Percentiles rank a stretch among this genome's conserved stretches.
These are phyloP conservation scores for Ochropleura plecta DNA, from an alignment of 2,888 invertebrate genomes.

Conservation along the genomic window DNA sequence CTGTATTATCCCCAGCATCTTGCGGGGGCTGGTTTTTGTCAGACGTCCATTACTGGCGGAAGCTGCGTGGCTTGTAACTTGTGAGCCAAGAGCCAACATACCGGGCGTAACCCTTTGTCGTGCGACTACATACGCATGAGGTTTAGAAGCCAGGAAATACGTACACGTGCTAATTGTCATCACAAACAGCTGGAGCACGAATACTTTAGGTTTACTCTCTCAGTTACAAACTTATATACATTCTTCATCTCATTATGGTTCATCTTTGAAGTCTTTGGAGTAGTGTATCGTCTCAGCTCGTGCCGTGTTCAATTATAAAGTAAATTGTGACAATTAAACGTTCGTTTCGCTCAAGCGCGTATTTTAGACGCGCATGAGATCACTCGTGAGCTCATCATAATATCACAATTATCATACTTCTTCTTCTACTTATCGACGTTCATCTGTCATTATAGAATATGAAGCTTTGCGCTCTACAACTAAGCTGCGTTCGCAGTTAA, in stretches of 20 bases:
- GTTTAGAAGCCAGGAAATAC: conserved; percentile 78
- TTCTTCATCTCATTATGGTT: conserved; percentile 70
- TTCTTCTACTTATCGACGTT: conserved; percentile 42
- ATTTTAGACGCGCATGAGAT: conserved; percentile 77
- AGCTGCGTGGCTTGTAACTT: conserved; percentile 68
- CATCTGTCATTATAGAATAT: conserved; percentile 57
- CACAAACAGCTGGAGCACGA: conserved; percentile 73
- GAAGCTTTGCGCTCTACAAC: conserved; percentile 22
- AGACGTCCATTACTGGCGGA: conserved; percentile 78
- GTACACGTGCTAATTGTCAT: conserved; percentile 79
- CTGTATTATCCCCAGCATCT: conserved; percentile 66
- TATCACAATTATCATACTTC: conserved; percentile 67
- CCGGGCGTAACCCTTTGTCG: conserved; percentile 69
- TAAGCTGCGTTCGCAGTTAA: neutral
- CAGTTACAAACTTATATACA: conserved; percentile 69
- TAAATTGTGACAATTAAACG: conserved; percentile 81
- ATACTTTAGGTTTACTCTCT: conserved; percentile 73
- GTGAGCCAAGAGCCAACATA: conserved; percentile 57
- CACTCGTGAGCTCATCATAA: conserved; percentile 83
- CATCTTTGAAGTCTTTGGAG: conserved; percentile 43
- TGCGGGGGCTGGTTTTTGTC: conserved; percentile 80
- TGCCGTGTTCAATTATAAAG: conserved; percentile 72
- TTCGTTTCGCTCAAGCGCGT: conserved; percentile 71
- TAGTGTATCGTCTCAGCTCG: conserved; percentile 37
- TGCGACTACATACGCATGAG: conserved; percentile 71